Conservation (phyloP, 2,888 invertebrate species). For the Fragum fragum region DNA sequence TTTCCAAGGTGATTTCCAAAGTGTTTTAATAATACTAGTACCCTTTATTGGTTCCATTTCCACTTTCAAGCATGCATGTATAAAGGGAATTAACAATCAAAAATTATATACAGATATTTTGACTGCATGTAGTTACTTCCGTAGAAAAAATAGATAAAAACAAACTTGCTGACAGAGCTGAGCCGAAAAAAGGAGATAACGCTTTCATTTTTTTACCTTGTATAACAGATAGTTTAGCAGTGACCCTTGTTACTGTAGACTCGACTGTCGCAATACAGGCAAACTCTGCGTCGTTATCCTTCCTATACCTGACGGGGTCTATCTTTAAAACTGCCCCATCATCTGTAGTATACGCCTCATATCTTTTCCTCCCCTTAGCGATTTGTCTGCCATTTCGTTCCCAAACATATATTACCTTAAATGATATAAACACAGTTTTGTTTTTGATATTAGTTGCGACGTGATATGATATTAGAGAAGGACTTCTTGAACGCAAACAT, state of each 20-base stretch:
- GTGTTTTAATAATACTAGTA: no score
- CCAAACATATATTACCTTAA: not conserved
- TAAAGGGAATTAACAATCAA: not conserved
- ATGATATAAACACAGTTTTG: no score
- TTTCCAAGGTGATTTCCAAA: no score
- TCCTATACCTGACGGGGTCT: not conserved
- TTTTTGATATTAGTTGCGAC: no score
- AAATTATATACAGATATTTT: not conserved
- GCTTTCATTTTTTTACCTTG: not conserved
- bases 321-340: not conserved
- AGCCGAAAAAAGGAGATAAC: no score
- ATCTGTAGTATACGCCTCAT: not conserved
- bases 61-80: no score
- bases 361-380: not conserved
- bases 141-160: not conserved
- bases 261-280: not conserved
- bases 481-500: no score
- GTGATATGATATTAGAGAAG: no score
- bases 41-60: no score
- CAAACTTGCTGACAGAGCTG: not conserved
- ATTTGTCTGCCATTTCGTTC: not conserved
- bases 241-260: no score
- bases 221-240: not conserved
- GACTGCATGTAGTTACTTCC: not conserved
- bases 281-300: not conserved